These are phyloP conservation scores for Allophyes oxyacanthae DNA, from an alignment of 2,888 invertebrate species.

Conservation along the genomic window DNA sequence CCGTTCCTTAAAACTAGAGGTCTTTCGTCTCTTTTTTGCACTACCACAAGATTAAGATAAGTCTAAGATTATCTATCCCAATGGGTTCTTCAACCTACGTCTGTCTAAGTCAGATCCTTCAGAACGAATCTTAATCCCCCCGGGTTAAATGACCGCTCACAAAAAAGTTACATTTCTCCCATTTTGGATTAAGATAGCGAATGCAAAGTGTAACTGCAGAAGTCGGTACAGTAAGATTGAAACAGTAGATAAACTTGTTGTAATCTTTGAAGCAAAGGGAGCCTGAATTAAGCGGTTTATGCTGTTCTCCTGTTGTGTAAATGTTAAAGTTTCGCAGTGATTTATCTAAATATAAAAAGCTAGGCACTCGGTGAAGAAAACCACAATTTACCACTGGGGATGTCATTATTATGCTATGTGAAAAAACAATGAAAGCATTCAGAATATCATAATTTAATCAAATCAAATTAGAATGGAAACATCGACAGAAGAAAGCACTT, in stretches of 20 bases:
- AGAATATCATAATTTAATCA: no score
- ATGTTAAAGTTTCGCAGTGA: no score
- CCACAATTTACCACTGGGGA: no score
- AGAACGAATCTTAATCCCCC: slow-evolving; percentile 26
- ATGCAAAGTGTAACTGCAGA: slow-evolving; percentile 55
- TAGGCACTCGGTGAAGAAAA: no score
- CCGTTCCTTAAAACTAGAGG: slow-evolving; percentile 2
- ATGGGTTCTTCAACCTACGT: slow-evolving; percentile 30
- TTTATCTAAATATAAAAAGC: no score
- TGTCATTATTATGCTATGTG: no score
- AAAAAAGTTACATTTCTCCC: slow-evolving; percentile 54
- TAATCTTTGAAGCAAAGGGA: slow-evolving; percentile 5
- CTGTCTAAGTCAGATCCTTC: slow-evolving; percentile 20
- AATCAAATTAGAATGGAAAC: no score
- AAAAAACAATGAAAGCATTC: no score
- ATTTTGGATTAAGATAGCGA: slow-evolving; percentile 55
- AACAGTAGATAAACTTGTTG: slow-evolving; percentile 19
- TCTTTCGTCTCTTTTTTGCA: slow-evolving; percentile 12
- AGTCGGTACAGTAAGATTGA: slow-evolving; percentile 20
- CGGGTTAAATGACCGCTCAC: slow-evolving; percentile 56
- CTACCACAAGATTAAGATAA: slow-evolving; percentile 16
- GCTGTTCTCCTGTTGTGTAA: background rate
- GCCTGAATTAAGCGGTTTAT: slow-evolving; percentile 9
- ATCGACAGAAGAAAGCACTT: no score
- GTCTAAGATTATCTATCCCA: slow-evolving; percentile 18